phyloP scores from a whole-genome alignment of 37 sponge, comb jelly and placozoan genomes.

The Haliclona indistincta region DNA sequence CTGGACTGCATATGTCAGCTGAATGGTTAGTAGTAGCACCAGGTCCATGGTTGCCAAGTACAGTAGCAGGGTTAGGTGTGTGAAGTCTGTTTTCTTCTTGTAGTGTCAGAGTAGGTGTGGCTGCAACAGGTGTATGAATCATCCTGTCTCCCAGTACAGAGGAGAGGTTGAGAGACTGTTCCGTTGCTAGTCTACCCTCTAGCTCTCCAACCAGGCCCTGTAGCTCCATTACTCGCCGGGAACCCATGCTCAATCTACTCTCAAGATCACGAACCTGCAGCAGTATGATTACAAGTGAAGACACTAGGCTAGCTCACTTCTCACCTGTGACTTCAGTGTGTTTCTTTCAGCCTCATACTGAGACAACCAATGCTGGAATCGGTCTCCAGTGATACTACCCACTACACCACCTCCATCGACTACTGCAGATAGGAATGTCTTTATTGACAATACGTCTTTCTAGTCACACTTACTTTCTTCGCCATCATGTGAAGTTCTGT shows the following conservation, averaged over 20 bases:
- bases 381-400: background rate
- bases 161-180: background rate
- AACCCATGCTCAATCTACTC: background rate
- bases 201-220: constrained; percentile 12
- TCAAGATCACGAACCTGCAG: background rate
- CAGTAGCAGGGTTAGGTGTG: too few relatives aligned
- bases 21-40: too few relatives aligned
- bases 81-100: too few relatives aligned
- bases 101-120: too few relatives aligned
- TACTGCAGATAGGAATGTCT: background rate
- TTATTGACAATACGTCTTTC: background rate
- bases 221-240: background rate
- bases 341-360: constrained; percentile 5
- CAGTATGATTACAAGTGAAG: background rate
- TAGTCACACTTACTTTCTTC: background rate
- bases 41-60: too few relatives aligned
- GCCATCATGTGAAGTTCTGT: background rate
- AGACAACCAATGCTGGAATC: constrained; percentile 1
- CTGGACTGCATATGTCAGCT: too few relatives aligned
- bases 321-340: constrained; percentile 3
- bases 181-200: constrained; percentile 1
- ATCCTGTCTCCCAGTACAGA: too few relatives aligned
- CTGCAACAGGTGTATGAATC: too few relatives aligned
- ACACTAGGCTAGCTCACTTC: background rate
- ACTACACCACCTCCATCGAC: background rate